phyloP scores from a whole-genome alignment of 2,797 vertebrate genomes.

The Parauchenoglanis ngamensis region DNA sequence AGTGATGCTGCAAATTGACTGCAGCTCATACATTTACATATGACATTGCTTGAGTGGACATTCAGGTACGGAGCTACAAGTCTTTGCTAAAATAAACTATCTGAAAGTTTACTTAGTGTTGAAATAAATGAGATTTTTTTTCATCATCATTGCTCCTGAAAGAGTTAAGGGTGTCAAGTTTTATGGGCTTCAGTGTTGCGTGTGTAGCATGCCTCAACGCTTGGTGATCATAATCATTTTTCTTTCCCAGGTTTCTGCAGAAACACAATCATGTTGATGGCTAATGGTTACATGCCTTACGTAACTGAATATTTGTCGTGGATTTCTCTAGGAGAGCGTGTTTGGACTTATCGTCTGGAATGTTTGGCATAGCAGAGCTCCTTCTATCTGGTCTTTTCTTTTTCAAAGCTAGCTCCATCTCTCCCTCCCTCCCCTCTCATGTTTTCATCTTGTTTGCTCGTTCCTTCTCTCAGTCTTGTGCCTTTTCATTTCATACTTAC shows the following conservation, averaged over 20 bases:
- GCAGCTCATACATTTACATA: constrained; percentile 22
- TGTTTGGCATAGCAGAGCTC: constrained; percentile 51
- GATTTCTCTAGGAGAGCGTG: constrained; percentile 48
- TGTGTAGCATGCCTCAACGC: constrained; percentile 7
- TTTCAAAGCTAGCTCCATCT: constrained; percentile 36
- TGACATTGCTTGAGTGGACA: neutral
- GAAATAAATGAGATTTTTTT: neutral
- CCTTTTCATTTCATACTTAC: constrained; percentile 4
- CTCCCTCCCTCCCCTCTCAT: neutral
- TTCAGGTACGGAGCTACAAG: neutral
- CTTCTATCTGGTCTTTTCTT: constrained; percentile 47
- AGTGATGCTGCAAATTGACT: constrained; percentile 23
- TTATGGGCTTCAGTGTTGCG: neutral
- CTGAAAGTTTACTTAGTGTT: neutral
- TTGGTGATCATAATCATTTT: constrained; percentile 26
- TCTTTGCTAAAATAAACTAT: neutral
- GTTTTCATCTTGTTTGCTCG: constrained; percentile 9
- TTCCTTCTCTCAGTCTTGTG: constrained; percentile 15
- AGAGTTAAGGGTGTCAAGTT: neutral
- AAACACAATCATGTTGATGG: constrained; percentile 47
- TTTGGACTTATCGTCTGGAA: constrained; percentile 55
- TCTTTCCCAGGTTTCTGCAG: constrained; percentile 6
- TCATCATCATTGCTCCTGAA: neutral
- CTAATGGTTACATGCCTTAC: constrained; percentile 50
- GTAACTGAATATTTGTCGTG: constrained; percentile 52